Evolutionary conservation across 2,888 invertebrate species (phyloP), one percentile per base, ranked within the genome.

Genomic region (Scrobipalpa costella): DNA sequence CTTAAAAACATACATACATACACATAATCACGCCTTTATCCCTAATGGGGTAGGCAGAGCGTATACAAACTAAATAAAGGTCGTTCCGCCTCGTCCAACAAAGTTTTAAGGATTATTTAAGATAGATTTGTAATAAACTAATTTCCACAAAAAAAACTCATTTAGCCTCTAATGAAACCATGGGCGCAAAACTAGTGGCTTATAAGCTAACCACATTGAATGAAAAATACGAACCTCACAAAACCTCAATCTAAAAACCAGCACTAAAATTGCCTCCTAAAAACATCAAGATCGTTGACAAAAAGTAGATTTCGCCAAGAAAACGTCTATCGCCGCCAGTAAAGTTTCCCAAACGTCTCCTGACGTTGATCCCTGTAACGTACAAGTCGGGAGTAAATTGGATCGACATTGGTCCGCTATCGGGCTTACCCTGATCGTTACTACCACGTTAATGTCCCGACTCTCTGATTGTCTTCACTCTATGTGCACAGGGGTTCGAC

Each of bases 391-490:
- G 61, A 50, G 63, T 61, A 65, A 63, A 65, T 65, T 65, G 65
- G 65, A 65, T 63, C 65, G 65, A 57, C 65, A 65, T 61, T 57
- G 57, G 61, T 57, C 60, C 58, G 2, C 64, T 47, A 64, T 64
- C 55, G 49, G 65, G 65, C 63, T 65, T 63, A 65, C 57, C 65
- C 63, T 52, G 40, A 34, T 52, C 59, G 62, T 62, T 64, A 59
- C 52, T 50, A 60, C 57, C 19, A 55, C 65, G 60, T 65, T 65
- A 63, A 65, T 63, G 63, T 63, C 50, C 60, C 49, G 58, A 63
- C 19, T 34, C 57, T 65, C 63, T 65, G 65, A 65, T 65, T 65
- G 65, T 65, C 61, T 65, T 63, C 52, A 40, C 65, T 61, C 65
- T 63, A 63, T 61, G 57, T 52, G 62, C 64, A 64, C 62, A 47